A percentile compares a stretch with the other conserved stretches of the same genome.
Conservation (phyloP, 2,797 vertebrate genomes). For the Podargus strigoides region DNA sequence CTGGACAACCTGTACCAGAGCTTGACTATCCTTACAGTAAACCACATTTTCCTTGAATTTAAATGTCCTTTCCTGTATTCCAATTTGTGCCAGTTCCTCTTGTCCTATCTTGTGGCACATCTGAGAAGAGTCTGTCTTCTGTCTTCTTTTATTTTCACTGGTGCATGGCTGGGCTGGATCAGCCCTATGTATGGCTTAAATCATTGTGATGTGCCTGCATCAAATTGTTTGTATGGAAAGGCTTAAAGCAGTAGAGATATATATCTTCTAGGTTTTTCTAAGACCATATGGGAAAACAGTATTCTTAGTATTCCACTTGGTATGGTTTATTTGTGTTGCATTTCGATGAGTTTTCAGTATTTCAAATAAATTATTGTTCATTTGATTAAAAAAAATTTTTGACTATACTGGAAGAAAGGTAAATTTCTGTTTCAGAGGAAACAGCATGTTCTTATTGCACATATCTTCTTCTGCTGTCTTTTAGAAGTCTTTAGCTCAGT, state of each 20-base stretch:
- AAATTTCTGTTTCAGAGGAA: background rate
- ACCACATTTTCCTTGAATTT: background rate
- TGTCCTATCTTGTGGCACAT: background rate
- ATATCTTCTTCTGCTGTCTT: background rate
- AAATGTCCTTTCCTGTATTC: background rate
- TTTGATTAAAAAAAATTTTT: background rate
- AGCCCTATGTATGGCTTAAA: background rate
- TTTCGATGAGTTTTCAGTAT: background rate
- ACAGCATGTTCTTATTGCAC: background rate
- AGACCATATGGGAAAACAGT: background rate
- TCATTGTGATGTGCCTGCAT: background rate
- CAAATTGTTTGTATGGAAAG: background rate
- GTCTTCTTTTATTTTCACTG: background rate
- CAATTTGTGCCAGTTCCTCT: background rate
- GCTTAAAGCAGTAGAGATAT: background rate
- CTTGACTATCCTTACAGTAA: background rate
- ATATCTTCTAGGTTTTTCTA: background rate
- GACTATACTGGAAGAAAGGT: background rate
- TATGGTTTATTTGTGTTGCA: background rate
- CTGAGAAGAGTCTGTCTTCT: background rate
- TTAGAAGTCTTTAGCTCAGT: background rate
- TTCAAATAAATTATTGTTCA: background rate
- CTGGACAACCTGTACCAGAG: background rate
- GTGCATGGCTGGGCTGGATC: background rate
- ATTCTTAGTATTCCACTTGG: background rate